These are phyloP conservation scores for Philaenus spumarius DNA, from an alignment of 1,140 invertebrate genomes.

Conservation along the genomic window DNA sequence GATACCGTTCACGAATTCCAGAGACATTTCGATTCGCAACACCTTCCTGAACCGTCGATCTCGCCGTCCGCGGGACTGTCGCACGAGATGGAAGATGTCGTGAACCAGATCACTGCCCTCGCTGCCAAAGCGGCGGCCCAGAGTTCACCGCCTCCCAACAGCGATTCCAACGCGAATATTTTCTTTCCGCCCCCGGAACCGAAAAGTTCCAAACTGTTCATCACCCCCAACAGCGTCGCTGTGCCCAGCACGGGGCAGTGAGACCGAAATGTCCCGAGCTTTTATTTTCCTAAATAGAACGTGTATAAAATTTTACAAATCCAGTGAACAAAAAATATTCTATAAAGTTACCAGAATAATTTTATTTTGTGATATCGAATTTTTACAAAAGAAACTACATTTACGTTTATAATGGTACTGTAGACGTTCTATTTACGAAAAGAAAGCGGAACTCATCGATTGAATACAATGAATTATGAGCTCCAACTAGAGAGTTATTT, in stretches of 20 bases:
- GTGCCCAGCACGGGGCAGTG: slow-evolving; percentile 26
- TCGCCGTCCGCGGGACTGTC: slow-evolving; percentile 45
- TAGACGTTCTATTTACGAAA: no score
- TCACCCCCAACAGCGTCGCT: slow-evolving; percentile 12
- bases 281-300: no score
- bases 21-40: slow-evolving; percentile 45
- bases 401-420: no score
- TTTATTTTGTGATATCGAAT: slow-evolving; percentile 19
- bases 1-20: slow-evolving; percentile 50
- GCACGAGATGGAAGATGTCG: slow-evolving; percentile 75
- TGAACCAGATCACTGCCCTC: slow-evolving; percentile 71
- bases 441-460: background rate
- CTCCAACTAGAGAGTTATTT: background rate
- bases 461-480: background rate
- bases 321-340: background rate
- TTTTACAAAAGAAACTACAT: no score
- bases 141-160: slow-evolving; percentile 12
- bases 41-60: slow-evolving; percentile 27
- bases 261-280: background rate
- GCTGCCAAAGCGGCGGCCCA: slow-evolving; percentile 55
- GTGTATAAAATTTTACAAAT: no score
- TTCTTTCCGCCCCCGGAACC: slow-evolving; percentile 25
- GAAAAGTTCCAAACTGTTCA: slow-evolving; percentile 20
- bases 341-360: slow-evolving; percentile 10
- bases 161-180: slow-evolving; percentile 30